Conservation (phyloP, 2,113 vertebrate species). For the Nesoenas mayeri region DNA sequence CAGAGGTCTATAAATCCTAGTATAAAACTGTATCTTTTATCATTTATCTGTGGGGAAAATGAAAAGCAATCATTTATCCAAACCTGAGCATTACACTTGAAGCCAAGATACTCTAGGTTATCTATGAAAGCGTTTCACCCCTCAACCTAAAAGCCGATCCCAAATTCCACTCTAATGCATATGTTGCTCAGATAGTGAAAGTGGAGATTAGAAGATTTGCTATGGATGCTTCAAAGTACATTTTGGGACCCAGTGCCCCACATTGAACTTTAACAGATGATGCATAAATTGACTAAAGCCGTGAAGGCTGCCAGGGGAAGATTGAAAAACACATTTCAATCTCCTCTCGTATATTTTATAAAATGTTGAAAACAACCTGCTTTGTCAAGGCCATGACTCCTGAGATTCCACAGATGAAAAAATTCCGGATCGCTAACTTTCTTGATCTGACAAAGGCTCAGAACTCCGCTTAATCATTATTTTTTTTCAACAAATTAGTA, state of each 20-base stretch:
- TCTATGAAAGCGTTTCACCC: conserved; percentile 14
- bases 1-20: background rate
- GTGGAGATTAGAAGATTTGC: conserved; percentile 31
- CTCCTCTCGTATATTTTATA: background rate
- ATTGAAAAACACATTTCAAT: conserved; percentile 1
- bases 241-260: background rate
- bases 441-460: background rate
- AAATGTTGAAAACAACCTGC: background rate
- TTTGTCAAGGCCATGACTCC: background rate
- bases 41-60: conserved; percentile 10
- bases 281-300: conserved; percentile 43
- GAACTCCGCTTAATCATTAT: background rate
- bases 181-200: conserved; percentile 9
- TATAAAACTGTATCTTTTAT: conserved; percentile 18
- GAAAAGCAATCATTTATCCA: conserved; percentile 52
- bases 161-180: conserved; percentile 35
- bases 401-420: conserved; percentile 11
- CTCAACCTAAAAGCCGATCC: background rate
- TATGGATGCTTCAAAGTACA: conserved; percentile 31
- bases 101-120: conserved; percentile 30
- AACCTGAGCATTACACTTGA: conserved; percentile 17
- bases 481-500: conserved; percentile 8
- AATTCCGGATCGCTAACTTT: background rate
- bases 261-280: conserved; percentile 45
- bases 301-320: background rate